Conservation (phyloP, 2,888 invertebrate species). For the Dicyrtomina minuta region DNA sequence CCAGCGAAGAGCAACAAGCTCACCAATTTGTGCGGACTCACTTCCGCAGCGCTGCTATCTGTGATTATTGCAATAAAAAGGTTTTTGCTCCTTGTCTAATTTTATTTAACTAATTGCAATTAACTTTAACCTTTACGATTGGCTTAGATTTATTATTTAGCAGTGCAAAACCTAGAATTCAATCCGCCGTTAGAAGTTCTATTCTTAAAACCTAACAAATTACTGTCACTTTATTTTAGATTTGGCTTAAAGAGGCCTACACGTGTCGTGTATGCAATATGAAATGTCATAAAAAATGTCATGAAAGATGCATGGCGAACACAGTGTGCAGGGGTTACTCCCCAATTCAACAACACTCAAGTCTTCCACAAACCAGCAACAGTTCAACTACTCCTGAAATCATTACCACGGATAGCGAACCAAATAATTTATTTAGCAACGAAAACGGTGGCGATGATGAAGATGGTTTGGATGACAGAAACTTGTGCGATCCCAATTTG, state of each 20-base stretch:
- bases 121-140: not conserved
- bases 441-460: constrained; percentile 31
- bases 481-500: constrained; percentile 1
- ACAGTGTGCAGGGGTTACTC: constrained; percentile 62
- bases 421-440: constrained; percentile 20
- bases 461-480: constrained; percentile 31
- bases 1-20: constrained; percentile 46
- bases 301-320: constrained; percentile 77
- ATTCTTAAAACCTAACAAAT: too few species aligned
- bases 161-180: too few species aligned
- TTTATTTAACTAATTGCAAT: not conserved
- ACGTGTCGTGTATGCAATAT: constrained; percentile 85
- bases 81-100: constrained; percentile 59
- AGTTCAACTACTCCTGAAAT: constrained; percentile 45
- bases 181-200: too few species aligned
- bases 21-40: constrained; percentile 81
- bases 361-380: constrained; percentile 25
- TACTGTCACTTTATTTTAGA: constrained; percentile 63
- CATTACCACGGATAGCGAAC: constrained; percentile 50
- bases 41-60: constrained; percentile 84
- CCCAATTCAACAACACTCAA: constrained; percentile 31
- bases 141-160: not conserved
- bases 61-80: constrained; percentile 92
- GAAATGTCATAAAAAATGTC: constrained; percentile 95
- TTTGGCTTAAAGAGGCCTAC: constrained; percentile 95